phyloP scores from a whole-genome alignment of 2,888 invertebrate genomes.

The Nemotelus nigrinus region DNA sequence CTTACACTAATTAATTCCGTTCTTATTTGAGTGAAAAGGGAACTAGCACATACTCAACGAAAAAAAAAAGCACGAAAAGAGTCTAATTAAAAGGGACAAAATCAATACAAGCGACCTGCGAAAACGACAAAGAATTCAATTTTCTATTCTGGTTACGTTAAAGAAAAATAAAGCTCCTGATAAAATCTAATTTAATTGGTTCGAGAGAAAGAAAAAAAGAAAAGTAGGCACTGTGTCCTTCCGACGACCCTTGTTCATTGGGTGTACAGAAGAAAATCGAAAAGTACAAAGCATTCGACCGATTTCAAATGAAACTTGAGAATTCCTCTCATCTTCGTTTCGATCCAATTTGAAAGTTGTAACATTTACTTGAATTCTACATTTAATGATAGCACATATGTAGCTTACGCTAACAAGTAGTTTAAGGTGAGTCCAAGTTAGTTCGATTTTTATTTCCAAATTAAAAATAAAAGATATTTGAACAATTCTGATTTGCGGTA shows the following conservation, averaged over 20 bases:
- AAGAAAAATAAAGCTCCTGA: constrained; percentile 27
- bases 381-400: constrained; percentile 20
- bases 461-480: too few relatives aligned
- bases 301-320: constrained; percentile 37
- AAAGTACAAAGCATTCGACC: constrained; percentile 6
- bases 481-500: too few relatives aligned
- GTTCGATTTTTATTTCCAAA: too few relatives aligned
- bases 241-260: constrained; percentile 1
- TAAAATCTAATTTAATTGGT: constrained; percentile 46
- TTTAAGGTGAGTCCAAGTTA: too few relatives aligned
- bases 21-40: neutral
- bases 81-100: constrained; percentile 38
- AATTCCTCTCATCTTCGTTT: constrained; percentile 40
- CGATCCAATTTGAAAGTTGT: constrained; percentile 46
- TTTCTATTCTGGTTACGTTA: constrained; percentile 29
- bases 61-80: neutral
- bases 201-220: neutral
- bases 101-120: constrained; percentile 29
- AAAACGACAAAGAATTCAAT: constrained; percentile 34
- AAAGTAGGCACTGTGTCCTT: constrained; percentile 10
- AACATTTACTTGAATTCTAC: constrained; percentile 31
- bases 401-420: too few relatives aligned
- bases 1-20: constrained; percentile 13
- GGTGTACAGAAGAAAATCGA: neutral
- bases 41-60: neutral